phyloP scores from a whole-genome alignment of 2,113 vertebrate genomes.

The Daboia siamensis region DNA sequence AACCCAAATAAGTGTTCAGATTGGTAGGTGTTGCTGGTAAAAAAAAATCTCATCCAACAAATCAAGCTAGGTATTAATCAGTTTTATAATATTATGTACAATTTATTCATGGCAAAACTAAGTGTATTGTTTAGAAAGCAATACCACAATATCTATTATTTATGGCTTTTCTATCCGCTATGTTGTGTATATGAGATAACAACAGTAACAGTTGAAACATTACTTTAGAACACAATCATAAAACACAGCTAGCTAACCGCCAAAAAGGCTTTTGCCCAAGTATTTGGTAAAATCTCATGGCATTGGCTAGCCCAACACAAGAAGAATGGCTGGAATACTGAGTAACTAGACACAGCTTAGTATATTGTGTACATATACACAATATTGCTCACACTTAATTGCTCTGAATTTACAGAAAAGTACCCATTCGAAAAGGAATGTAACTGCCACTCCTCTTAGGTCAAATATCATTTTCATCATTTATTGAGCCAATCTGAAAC shows the following conservation, averaged over 20 bases:
- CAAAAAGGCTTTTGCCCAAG: background rate
- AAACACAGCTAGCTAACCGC: background rate
- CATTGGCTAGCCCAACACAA: background rate
- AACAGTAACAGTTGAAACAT: background rate
- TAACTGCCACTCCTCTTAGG: background rate
- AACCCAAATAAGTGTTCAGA: background rate
- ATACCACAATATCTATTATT: background rate
- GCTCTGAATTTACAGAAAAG: background rate
- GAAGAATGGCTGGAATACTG: background rate
- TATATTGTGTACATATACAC: background rate
- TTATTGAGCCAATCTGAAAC: conserved; percentile 34
- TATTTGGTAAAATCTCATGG: background rate
- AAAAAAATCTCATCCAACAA: background rate
- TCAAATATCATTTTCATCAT: background rate
- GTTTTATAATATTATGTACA: background rate
- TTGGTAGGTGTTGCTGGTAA: background rate
- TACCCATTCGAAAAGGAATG: background rate
- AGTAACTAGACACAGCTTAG: background rate
- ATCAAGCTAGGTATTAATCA: background rate
- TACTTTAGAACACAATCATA: background rate
- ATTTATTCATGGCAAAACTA: background rate
- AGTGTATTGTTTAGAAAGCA: background rate
- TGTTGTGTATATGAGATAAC: background rate
- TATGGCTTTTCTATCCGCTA: background rate
- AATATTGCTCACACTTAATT: background rate